Conservation (phyloP, 2,113 vertebrate species). For the Symphodus melops region DNA sequence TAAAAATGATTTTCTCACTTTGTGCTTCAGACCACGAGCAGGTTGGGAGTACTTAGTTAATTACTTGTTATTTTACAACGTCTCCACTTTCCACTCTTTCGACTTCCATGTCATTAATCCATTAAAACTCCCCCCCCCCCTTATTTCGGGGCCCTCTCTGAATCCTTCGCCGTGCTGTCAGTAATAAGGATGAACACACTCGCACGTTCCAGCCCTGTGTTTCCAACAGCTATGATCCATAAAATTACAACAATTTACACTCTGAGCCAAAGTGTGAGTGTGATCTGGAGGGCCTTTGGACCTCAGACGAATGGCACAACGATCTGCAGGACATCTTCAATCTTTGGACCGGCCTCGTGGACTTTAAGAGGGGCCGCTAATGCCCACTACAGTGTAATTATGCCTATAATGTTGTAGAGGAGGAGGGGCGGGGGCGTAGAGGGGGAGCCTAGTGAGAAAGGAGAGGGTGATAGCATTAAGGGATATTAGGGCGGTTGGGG, state of each 20-base stretch:
- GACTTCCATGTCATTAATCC: conserved; percentile 12
- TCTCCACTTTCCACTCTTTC: not conserved
- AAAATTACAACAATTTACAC: conserved; percentile 28
- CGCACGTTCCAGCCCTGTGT: conserved; percentile 23
- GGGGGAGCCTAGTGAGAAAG: not conserved
- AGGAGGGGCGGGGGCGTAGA: conserved; percentile 4
- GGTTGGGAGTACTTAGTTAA: not conserved
- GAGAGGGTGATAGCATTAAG: conserved; percentile 64
- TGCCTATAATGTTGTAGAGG: conserved; percentile 56
- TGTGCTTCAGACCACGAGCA: not conserved
- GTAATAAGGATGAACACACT: conserved; percentile 41
- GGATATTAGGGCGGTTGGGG: conserved; percentile 72
- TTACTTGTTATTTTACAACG: conserved; percentile 11
- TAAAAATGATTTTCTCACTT: not conserved
- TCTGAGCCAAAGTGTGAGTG: conserved; percentile 12
- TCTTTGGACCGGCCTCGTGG: conserved; percentile 23
- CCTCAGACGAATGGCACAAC: not conserved
- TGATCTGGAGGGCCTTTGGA: not conserved
- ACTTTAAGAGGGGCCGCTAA: conserved; percentile 25
- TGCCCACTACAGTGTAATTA: conserved; percentile 57
- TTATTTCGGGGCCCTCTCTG: not conserved
- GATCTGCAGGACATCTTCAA: conserved; percentile 29
- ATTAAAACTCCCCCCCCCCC: not conserved
- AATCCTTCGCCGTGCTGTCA: conserved; percentile 43
- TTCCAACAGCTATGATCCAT: conserved; percentile 42